Evolutionary conservation across 2,888 invertebrate genomes (phyloP).

Genomic region (Trissoscelio sp.): DNA sequence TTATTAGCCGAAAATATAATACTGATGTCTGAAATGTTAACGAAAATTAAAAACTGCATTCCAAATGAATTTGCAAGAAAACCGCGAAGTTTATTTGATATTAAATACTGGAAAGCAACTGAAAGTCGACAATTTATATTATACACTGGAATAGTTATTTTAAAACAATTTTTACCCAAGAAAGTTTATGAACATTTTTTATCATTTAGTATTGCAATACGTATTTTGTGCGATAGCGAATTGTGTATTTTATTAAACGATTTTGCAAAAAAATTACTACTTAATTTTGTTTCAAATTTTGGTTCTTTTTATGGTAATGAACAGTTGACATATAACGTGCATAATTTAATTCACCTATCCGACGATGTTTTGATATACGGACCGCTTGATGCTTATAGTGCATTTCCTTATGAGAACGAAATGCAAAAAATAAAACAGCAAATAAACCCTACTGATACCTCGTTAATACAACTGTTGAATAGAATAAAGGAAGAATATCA

Average conservation of each 20-base stretch:
- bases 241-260: neutral
- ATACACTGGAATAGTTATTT: constrained; percentile 5
- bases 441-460: neutral
- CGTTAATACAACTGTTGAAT: constrained; percentile 26
- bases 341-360: constrained; percentile 4
- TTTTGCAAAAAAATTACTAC: neutral
- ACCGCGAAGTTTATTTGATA: constrained; percentile 5
- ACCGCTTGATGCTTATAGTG: neutral
- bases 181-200: constrained; percentile 3
- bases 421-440: neutral
- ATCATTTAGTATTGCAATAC: constrained; percentile 2
- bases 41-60: neutral
- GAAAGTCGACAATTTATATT: constrained; percentile 5
- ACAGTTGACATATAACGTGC: neutral
- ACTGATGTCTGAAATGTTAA: neutral
- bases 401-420: constrained; percentile 5
- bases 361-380: constrained; percentile 1
- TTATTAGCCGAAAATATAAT: neutral
- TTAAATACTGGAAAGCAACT: constrained; percentile 13
- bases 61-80: constrained; percentile 7
- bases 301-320: constrained; percentile 17
- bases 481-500: constrained; percentile 25
- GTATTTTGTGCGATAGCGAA: constrained; percentile 6
- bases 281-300: constrained; percentile 9
- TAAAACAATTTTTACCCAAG: neutral